Conservation (phyloP, 2,797 vertebrate genomes). For the Paratrypauchen microcephalus region DNA sequence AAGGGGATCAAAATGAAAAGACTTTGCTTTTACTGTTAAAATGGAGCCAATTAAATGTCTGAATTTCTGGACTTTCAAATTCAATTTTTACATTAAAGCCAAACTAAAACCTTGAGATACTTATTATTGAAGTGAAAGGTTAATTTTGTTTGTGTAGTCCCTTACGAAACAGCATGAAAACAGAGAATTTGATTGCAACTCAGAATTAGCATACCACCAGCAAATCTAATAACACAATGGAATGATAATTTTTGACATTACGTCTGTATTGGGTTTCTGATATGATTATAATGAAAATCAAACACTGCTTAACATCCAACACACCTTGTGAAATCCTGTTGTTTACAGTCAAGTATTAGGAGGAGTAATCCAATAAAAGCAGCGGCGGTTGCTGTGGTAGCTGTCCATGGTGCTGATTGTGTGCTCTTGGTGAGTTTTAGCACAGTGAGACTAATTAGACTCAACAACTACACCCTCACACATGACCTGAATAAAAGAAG, state of each 20-base stretch:
- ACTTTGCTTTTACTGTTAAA: conserved; percentile 1
- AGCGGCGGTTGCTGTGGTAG: neutral
- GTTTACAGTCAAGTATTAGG: neutral
- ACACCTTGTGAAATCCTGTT: neutral
- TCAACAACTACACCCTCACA: neutral
- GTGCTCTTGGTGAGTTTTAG: neutral
- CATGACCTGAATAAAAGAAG: neutral
- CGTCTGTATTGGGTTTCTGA: neutral
- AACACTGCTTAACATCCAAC: neutral
- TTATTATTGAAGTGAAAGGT: neutral
- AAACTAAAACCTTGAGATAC: neutral
- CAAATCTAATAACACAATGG: neutral
- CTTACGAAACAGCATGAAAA: conserved; percentile 1
- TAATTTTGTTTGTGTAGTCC: conserved; percentile 1
- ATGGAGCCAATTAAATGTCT: neutral
- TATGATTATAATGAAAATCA: neutral
- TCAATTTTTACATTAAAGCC: neutral
- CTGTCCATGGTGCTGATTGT: conserved; percentile 10
- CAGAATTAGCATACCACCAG: conserved; percentile 3
- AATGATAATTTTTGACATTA: neutral
- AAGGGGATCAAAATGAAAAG: neutral
- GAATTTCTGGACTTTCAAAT: neutral
- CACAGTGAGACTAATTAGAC: neutral
- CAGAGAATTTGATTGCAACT: neutral
- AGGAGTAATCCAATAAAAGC: neutral